A percentile compares a stretch with the other conserved stretches of the same genome.
Evolutionary conservation across 2,888 invertebrate genomes (phyloP).

Genomic region (Hirtodrosophila trivittata): DNA sequence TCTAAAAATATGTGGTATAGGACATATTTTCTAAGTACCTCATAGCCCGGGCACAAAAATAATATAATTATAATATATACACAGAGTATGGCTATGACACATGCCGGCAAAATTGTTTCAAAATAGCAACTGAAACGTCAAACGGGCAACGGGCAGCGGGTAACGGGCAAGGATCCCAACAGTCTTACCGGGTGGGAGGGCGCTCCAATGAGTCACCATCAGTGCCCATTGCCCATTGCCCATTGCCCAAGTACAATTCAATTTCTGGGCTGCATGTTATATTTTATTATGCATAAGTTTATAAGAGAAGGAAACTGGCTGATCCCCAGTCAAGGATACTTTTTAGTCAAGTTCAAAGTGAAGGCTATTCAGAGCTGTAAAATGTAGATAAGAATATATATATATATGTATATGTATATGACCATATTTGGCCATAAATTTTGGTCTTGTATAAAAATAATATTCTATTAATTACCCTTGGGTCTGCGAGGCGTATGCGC

Average conservation of each 20-base stretch:
- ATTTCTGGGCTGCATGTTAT: too few relatives aligned
- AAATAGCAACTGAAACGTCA: slow-evolving; percentile 52
- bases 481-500: slow-evolving; percentile 49
- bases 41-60: slow-evolving; percentile 12
- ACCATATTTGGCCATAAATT: slow-evolving; percentile 37
- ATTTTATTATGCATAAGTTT: too few relatives aligned
- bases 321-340: too few relatives aligned
- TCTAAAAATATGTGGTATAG: too few relatives aligned
- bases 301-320: too few relatives aligned
- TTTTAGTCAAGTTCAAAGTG: too few relatives aligned
- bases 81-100: slow-evolving; percentile 38
- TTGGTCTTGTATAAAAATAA: too few relatives aligned
- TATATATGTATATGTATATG: not conserved
- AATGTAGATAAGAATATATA: not conserved
- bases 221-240: not conserved
- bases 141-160: slow-evolving; percentile 7
- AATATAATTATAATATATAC: slow-evolving; percentile 6
- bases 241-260: not conserved
- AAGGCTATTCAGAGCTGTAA: too few relatives aligned
- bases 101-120: slow-evolving; percentile 52
- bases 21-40: not conserved
- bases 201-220: not conserved
- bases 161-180: not conserved
- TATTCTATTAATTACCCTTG: not conserved
- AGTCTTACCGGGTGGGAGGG: not conserved